A percentile compares a stretch with the other conserved stretches of the same genome.
These are phyloP conservation scores for Sinopyrophorus schimmeli DNA, from an alignment of 2,888 invertebrate species.

Conservation along the genomic window DNA sequence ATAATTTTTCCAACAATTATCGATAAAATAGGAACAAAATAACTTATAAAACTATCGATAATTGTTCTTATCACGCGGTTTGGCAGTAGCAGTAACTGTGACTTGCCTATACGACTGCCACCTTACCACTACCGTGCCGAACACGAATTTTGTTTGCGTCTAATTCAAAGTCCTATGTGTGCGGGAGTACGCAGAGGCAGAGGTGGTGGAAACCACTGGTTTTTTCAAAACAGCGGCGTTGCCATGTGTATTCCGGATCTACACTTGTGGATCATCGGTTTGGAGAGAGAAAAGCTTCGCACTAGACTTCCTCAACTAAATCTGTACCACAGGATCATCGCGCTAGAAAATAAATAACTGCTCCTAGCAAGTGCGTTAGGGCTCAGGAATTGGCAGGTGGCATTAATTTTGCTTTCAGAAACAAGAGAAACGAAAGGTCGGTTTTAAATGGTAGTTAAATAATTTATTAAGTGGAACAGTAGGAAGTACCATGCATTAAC, in stretches of 20 bases:
- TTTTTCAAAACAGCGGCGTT: slow-evolving; percentile 42
- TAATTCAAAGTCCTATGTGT: slow-evolving; percentile 38
- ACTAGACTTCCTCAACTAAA: slow-evolving; percentile 53
- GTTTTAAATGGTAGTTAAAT: slow-evolving; percentile 19
- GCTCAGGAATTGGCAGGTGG: slow-evolving; percentile 34
- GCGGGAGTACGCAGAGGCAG: slow-evolving; percentile 45
- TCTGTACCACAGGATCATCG: slow-evolving; percentile 42
- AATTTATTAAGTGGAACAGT: slow-evolving; percentile 34
- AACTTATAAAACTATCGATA: slow-evolving; percentile 8
- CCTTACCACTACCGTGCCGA: slow-evolving; percentile 53
- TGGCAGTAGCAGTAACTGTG: slow-evolving; percentile 52
- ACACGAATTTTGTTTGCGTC: slow-evolving; percentile 44
- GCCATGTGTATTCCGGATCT: slow-evolving; percentile 53
- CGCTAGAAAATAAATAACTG: slow-evolving; percentile 37
- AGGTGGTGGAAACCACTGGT: slow-evolving; percentile 33
- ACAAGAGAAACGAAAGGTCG: slow-evolving; percentile 16
- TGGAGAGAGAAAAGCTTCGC: slow-evolving; percentile 36
- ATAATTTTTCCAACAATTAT: not conserved
- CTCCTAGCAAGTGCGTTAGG: slow-evolving; percentile 24
- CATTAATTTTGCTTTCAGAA: slow-evolving; percentile 13
- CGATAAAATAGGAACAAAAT: not conserved
- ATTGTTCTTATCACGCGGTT: slow-evolving; percentile 6
- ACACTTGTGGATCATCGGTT: slow-evolving; percentile 44
- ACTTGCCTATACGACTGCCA: slow-evolving; percentile 50
- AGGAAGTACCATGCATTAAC: slow-evolving; percentile 37